phyloP scores from a whole-genome alignment of 2,113 vertebrate genomes.

The Grantiella picta region DNA sequence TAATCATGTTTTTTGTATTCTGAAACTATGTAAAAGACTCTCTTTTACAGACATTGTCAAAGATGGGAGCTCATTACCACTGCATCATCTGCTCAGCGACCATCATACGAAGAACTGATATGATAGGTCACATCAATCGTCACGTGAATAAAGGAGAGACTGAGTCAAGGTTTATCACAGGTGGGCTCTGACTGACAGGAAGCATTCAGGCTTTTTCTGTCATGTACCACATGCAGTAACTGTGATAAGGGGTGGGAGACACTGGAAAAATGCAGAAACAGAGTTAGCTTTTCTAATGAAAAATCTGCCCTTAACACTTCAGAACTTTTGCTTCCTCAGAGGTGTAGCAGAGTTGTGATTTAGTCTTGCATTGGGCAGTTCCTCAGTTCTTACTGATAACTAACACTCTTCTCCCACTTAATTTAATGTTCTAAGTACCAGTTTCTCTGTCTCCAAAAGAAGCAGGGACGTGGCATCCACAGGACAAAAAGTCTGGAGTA shows the following conservation, averaged over 20 bases:
- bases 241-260: not conserved
- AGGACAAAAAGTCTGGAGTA: not conserved
- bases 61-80: slow-evolving; percentile 92
- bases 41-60: slow-evolving; percentile 71
- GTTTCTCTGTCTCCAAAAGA: not conserved
- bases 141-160: slow-evolving; percentile 95
- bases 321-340: not conserved
- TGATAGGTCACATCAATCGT: slow-evolving; percentile 91
- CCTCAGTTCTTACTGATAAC: not conserved
- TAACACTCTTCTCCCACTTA: not conserved
- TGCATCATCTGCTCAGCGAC: slow-evolving; percentile 94
- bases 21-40: not conserved
- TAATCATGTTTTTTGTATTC: not conserved
- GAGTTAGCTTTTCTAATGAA: not conserved
- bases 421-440: not conserved
- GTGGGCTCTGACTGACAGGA: slow-evolving; percentile 24
- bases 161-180: slow-evolving; percentile 80
- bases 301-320: not conserved
- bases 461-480: not conserved
- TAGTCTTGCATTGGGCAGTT: not conserved
- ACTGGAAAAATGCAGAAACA: not conserved
- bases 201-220: not conserved
- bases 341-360: not conserved
- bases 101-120: slow-evolving; percentile 89
- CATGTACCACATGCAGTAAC: not conserved